phyloP scores from a whole-genome alignment of 2,113 vertebrate species.

The Phaetusa simplex region DNA sequence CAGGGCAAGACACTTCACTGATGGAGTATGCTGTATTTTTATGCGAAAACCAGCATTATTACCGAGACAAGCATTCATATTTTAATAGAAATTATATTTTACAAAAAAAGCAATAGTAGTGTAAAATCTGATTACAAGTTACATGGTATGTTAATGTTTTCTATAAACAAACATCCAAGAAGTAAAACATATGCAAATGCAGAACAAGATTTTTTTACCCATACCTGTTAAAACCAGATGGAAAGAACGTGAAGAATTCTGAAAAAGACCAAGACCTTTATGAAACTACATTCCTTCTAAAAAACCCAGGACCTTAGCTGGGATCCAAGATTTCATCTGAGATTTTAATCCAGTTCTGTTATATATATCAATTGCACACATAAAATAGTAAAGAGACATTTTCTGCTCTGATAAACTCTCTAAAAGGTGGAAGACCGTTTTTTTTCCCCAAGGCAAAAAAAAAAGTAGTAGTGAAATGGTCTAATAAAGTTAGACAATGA shows the following conservation, averaged over 20 bases:
- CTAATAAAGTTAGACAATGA: background rate
- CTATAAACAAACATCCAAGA: slow-evolving; percentile 14
- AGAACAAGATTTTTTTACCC: background rate
- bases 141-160: background rate
- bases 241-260: background rate
- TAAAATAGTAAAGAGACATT: background rate
- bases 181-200: slow-evolving; percentile 21
- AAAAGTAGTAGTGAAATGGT: background rate
- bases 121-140: slow-evolving; percentile 36
- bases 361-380: background rate
- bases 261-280: background rate
- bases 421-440: background rate
- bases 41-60: background rate
- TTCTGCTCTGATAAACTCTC: background rate
- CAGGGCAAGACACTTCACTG: background rate
- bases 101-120: background rate
- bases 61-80: background rate
- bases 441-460: background rate
- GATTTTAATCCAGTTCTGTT: background rate
- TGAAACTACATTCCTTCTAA: background rate
- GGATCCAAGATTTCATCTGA: background rate
- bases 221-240: background rate
- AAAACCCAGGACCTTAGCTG: background rate
- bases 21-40: background rate
- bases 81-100: background rate